Evolutionary conservation across 2,888 invertebrate species (phyloP), one percentile per base, ranked within the genome.

Genomic region (Muschampia plurimacula): DNA sequence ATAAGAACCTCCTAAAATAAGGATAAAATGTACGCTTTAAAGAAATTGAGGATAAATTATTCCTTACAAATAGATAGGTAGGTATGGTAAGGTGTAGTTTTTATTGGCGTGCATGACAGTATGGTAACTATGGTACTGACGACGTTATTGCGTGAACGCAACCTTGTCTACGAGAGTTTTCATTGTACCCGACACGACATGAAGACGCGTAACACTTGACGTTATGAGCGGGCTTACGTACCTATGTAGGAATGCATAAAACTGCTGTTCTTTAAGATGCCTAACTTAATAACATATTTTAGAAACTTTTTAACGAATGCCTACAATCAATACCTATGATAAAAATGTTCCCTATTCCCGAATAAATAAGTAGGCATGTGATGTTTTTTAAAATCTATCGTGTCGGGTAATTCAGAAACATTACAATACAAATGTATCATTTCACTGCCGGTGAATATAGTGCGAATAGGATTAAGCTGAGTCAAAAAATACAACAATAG

Each of bases 1-100:
- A 84, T 92, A 91, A 91, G 92, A 85, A 91, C 89, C 89, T 92
- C 88, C 88, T 91, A 91, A 87, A 84, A 83, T 93, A 92, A 93
- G 90, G 86, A 93, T 93, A 93, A 93, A 93, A 92, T 93, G 92
- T 94, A 94, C 94, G 94, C 94, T 93, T 94, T 94, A 94, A 94
- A 89, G 92, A 93, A 92, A 92, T 92, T 90, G 88, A 79, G 86
- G 78, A 89, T 90, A 92, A 92, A 86, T 88, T 88, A 92, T 84
- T 90, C 87, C 84, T 91, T 90, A 91, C 84, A 88, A 86, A 89
- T 92, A 93, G 91, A 87, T 92, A 92, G 92, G 89, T 92, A 92
- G 91, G 84, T 90, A 89, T 86, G 84, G 81, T 92, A 92, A 91
- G 91, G 84, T 84, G 90, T 92, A 92, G 90, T 83, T 83, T 62